These are phyloP conservation scores for Gnathonemus echidnorhynchus DNA, from an alignment of 2,113 vertebrate species.

Conservation along the genomic window DNA sequence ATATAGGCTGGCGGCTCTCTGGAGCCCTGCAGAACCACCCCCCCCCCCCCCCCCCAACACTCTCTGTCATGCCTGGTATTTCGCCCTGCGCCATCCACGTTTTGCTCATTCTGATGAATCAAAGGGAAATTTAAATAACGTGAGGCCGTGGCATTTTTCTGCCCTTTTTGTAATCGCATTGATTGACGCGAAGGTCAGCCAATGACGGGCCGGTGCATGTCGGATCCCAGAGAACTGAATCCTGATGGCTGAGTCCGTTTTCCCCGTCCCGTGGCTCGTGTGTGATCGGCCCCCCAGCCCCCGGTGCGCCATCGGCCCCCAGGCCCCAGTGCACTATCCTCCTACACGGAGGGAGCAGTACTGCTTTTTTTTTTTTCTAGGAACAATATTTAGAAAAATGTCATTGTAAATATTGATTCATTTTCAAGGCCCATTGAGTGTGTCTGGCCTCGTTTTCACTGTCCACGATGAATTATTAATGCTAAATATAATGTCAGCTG, in stretches of 20 bases:
- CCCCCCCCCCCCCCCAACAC: neutral
- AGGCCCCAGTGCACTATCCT: neutral
- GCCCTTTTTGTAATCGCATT: slow-evolving; percentile 53
- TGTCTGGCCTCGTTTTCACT: neutral
- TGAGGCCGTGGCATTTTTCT: slow-evolving; percentile 58
- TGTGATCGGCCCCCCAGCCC: neutral
- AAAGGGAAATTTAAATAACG: slow-evolving; percentile 44
- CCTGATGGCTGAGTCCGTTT: slow-evolving; percentile 40
- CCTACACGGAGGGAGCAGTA: neutral
- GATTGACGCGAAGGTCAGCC: slow-evolving; percentile 62
- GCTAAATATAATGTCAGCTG: neutral
- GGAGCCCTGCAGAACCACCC: neutral
- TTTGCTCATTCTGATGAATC: slow-evolving; percentile 47
- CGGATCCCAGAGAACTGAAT: slow-evolving; percentile 54
- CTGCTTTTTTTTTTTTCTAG: neutral
- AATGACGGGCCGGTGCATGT: slow-evolving; percentile 29
- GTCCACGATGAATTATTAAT: slow-evolving; percentile 5
- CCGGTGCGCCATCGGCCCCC: too few species aligned
- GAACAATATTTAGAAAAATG: neutral
- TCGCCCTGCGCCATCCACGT: slow-evolving; percentile 23
- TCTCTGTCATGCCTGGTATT: slow-evolving; percentile 18
- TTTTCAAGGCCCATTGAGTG: slow-evolving; percentile 2
- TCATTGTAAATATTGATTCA: slow-evolving; percentile 3
- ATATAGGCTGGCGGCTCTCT: slow-evolving; percentile 19
- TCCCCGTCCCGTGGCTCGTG: neutral